Evolutionary conservation across 1,140 invertebrate genomes (phyloP).

Genomic region (Melitaea cinxia): DNA sequence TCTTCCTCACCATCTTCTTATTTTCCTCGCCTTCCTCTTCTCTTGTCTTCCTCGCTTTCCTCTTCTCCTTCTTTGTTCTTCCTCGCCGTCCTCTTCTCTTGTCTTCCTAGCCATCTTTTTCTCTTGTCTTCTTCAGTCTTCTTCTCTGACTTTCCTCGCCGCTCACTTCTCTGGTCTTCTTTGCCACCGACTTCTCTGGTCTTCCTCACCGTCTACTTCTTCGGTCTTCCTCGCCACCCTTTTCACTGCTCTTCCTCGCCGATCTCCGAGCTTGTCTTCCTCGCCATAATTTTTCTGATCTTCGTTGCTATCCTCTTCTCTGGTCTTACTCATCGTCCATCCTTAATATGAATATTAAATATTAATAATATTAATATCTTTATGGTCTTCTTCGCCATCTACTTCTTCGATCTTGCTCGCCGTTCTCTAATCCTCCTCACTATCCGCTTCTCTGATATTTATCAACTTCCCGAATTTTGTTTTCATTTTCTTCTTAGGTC

Average conservation of each 20-base stretch:
- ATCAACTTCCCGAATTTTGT: no score
- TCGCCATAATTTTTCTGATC: background rate
- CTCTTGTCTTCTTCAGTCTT: slow-evolving; percentile 7
- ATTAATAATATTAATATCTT: no score
- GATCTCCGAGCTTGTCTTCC: background rate
- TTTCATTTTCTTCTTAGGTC: no score
- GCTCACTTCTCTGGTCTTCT: slow-evolving; percentile 21
- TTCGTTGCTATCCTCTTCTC: no score
- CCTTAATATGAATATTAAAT: no score
- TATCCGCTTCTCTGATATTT: no score
- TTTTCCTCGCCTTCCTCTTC: slow-evolving; percentile 5
- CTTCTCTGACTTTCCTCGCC: background rate
- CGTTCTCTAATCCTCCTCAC: no score
- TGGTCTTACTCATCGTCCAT: no score
- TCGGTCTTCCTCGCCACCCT: background rate
- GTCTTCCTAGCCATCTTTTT: background rate
- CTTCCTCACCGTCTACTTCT: background rate
- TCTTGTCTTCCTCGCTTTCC: background rate
- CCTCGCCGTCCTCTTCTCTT: no score
- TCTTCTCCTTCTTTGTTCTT: no score
- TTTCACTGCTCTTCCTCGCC: slow-evolving; percentile 26
- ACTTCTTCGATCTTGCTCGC: no score
- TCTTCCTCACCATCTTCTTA: background rate
- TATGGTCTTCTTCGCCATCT: no score
- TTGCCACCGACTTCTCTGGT: background rate